Conservation (phyloP, 1,140 invertebrate species). For the Drosophila pachea region DNA sequence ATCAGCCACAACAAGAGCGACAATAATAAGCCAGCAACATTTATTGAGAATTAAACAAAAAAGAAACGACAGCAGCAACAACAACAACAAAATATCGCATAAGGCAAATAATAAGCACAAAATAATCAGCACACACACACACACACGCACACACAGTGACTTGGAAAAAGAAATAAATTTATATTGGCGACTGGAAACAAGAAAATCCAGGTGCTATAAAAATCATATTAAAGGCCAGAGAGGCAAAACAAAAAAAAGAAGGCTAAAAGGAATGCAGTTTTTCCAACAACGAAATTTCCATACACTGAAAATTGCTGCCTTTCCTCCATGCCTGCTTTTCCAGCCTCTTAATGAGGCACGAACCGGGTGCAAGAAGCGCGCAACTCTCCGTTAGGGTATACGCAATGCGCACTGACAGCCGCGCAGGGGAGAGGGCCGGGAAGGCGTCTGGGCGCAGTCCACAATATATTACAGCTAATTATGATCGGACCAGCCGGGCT, state of each 20-base stretch:
- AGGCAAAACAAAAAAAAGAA: slow-evolving; percentile 4
- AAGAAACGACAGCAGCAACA: slow-evolving; percentile 36
- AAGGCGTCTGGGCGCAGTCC: slow-evolving; percentile 19
- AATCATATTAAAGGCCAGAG: slow-evolving; percentile 66
- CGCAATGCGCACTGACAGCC: slow-evolving; percentile 14
- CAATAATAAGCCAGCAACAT: slow-evolving; percentile 65
- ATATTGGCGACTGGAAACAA: slow-evolving; percentile 70
- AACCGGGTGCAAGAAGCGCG: neutral
- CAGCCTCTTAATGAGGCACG: no score
- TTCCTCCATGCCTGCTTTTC: no score
- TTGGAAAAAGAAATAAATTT: slow-evolving; percentile 66
- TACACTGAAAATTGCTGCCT: neutral
- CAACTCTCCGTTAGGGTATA: slow-evolving; percentile 10
- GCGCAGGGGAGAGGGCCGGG: neutral
- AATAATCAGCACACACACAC: slow-evolving; percentile 67
- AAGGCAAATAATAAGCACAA: slow-evolving; percentile 71
- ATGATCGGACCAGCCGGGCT: slow-evolving; percentile 41
- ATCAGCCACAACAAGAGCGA: slow-evolving; percentile 37
- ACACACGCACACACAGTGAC: neutral
- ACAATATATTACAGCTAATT: slow-evolving; percentile 70
- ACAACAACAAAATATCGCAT: slow-evolving; percentile 37
- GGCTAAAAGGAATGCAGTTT: slow-evolving; percentile 5
- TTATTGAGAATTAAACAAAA: slow-evolving; percentile 75
- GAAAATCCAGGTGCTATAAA: slow-evolving; percentile 77
- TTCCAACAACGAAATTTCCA: slow-evolving; percentile 16